Evolutionary conservation across 2,113 vertebrate genomes (phyloP).

Genomic region (Thermophis baileyi): DNA sequence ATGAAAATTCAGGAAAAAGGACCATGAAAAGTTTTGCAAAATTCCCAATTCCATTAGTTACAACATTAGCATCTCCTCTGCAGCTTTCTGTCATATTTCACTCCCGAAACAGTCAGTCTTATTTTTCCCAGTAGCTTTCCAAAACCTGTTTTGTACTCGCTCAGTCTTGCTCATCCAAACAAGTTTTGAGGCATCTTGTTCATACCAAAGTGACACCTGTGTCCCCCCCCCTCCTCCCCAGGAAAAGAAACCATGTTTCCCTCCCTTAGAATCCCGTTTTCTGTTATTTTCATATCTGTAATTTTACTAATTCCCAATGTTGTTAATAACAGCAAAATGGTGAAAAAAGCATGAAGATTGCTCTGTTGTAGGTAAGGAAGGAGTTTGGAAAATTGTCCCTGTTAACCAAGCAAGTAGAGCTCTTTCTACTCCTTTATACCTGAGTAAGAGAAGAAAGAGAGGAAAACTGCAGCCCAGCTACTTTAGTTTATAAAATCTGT

Average conservation of each 20-base stretch:
- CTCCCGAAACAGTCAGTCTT: not conserved
- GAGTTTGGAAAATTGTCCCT: not conserved
- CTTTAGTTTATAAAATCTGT: not conserved
- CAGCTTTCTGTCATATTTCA: not conserved
- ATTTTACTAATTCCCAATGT: not conserved
- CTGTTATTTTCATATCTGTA: not conserved
- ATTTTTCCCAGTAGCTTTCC: not conserved
- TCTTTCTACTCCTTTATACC: not conserved
- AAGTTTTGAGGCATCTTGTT: not conserved
- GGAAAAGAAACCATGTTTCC: not conserved
- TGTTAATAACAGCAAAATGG: not conserved
- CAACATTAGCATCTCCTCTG: not conserved
- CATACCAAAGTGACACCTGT: not conserved
- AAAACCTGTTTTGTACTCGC: not conserved
- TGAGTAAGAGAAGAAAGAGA: not conserved
- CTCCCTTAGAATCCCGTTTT: not conserved
- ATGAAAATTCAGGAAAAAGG: not conserved
- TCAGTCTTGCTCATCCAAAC: not conserved
- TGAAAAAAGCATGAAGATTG: not conserved
- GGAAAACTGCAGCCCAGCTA: not conserved
- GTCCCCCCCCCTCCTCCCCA: not conserved
- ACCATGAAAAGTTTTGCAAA: not conserved
- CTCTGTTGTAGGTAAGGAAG: not conserved
- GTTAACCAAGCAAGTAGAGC: not conserved
- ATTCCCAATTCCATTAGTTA: not conserved